Percentiles rank a stretch among this genome's conserved stretches.
These are phyloP conservation scores for Thereva nobilitata DNA, from an alignment of 2,888 invertebrate genomes.

Conservation along the genomic window DNA sequence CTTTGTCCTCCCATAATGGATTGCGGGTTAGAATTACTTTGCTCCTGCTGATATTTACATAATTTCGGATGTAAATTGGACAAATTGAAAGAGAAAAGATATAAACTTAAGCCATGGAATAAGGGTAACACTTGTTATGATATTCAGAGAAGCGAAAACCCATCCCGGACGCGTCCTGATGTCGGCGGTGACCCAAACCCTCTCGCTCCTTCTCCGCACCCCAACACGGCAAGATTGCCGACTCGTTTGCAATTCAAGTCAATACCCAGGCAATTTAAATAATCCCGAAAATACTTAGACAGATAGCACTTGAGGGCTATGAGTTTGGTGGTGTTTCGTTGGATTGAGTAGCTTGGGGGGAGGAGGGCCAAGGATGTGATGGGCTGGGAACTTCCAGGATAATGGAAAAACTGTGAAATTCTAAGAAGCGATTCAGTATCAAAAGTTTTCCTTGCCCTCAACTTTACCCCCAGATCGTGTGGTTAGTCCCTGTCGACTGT, in stretches of 20 bases:
- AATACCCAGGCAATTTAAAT: constrained; percentile 47
- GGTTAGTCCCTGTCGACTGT: constrained; percentile 28
- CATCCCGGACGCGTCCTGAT: constrained; percentile 32
- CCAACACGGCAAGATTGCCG: constrained; percentile 35
- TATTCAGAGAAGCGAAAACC: constrained; percentile 19
- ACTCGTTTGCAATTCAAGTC: constrained; percentile 46
- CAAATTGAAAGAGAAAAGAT: constrained; percentile 42
- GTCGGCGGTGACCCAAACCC: constrained; percentile 25
- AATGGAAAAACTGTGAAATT: constrained; percentile 36
- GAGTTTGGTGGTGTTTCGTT: too few species aligned
- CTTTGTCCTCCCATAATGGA: constrained; percentile 27
- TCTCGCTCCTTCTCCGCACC: too few species aligned
- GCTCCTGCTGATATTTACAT: constrained; percentile 37
- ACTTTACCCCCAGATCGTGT: constrained; percentile 14
- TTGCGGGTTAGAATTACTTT: constrained; percentile 21
- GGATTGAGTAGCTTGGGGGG: background rate
- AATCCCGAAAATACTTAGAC: constrained; percentile 43
- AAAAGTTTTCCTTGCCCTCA: constrained; percentile 13
- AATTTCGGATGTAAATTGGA: constrained; percentile 42
- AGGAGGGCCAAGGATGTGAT: constrained; percentile 21
- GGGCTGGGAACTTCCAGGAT: constrained; percentile 1
- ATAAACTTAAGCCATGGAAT: constrained; percentile 29
- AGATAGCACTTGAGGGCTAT: constrained; percentile 23
- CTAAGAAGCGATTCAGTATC: constrained; percentile 26
- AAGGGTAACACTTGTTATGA: constrained; percentile 36